Percentiles rank a stretch among this genome's conserved stretches.
Evolutionary conservation across 2,888 invertebrate genomes (phyloP).

Genomic region (Chymomyza caudatula): DNA sequence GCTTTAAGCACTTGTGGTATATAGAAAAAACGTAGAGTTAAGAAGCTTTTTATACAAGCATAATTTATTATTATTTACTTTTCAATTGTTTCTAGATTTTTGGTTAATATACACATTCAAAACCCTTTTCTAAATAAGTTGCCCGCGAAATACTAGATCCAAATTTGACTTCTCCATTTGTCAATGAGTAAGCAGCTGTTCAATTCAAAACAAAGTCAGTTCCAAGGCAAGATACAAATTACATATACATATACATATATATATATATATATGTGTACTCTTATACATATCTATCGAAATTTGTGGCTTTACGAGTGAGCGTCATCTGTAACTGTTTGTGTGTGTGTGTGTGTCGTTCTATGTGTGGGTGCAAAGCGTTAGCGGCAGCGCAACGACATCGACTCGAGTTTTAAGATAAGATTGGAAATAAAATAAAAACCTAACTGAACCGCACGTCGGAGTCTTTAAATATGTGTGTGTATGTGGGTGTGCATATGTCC

Average conservation of each 20-base stretch:
- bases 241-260: not conserved
- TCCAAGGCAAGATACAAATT: slow-evolving; percentile 20
- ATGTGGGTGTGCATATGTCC: slow-evolving; percentile 35
- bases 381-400: slow-evolving; percentile 52
- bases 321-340: not conserved
- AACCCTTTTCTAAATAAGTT: not conserved
- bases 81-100: not conserved
- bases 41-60: no score
- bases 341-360: not conserved
- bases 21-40: no score
- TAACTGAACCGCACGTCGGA: slow-evolving; percentile 9
- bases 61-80: not conserved
- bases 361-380: not conserved
- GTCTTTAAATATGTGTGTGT: slow-evolving; percentile 1
- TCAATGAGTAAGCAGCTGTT: not conserved
- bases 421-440: slow-evolving; percentile 51
- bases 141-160: not conserved
- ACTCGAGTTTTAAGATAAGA: slow-evolving; percentile 74
- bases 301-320: not conserved
- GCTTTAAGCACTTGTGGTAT: no score
- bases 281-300: not conserved
- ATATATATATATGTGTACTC: not conserved
- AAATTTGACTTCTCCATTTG: not conserved
- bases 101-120: not conserved
- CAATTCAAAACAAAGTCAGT: slow-evolving; percentile 4